Evolutionary conservation across 2,797 vertebrate species (phyloP).

Genomic region (Orestias chungarensis): DNA sequence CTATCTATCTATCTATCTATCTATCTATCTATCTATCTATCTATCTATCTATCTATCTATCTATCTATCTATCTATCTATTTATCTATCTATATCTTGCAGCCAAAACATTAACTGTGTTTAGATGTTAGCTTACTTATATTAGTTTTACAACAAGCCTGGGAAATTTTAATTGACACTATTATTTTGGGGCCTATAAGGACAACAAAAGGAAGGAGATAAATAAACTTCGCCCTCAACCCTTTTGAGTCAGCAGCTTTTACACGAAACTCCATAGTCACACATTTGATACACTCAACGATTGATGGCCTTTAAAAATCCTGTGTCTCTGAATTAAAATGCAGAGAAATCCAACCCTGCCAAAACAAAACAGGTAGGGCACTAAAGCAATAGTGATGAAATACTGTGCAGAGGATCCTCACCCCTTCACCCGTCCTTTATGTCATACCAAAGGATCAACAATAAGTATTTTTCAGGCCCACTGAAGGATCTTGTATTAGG

Average conservation of each 20-base stretch:
- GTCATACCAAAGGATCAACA: neutral
- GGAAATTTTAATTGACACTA: too few relatives aligned
- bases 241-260: neutral
- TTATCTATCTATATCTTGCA: too few relatives aligned
- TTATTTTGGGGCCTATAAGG: too few relatives aligned
- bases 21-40: too few relatives aligned
- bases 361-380: slow-evolving; percentile 4
- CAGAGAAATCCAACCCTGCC: slow-evolving; percentile 5
- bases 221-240: neutral
- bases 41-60: too few relatives aligned
- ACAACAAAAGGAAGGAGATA: neutral
- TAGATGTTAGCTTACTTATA: neutral
- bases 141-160: neutral
- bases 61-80: too few relatives aligned
- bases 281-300: slow-evolving; percentile 24
- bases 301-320: slow-evolving; percentile 30
- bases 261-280: neutral
- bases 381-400: neutral
- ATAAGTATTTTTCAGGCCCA: neutral
- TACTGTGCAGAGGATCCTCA: neutral
- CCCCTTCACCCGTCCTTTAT: too few relatives aligned
- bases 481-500: neutral
- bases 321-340: slow-evolving; percentile 15
- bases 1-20: too few relatives aligned
- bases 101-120: neutral